Base-by-base conservation (phyloP, 2,888 invertebrate species). In the Lepidonotus clava region DNA sequence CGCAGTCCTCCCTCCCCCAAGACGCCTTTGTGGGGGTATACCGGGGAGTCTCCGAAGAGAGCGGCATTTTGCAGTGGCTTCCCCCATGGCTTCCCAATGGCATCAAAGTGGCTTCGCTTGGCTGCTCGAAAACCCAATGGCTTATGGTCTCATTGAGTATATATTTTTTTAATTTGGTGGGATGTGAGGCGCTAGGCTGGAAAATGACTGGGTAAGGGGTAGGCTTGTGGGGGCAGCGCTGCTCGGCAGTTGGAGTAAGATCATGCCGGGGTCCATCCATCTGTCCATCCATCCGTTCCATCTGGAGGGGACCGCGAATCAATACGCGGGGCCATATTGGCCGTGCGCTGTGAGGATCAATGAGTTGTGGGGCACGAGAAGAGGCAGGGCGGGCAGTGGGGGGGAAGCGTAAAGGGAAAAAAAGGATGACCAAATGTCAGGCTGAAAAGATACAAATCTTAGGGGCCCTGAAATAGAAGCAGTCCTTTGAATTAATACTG, bases 361-460 rank as follows among this genome's bases (percentile, higher is more conserved):
- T 61, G n/a, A n/a, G n/a, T n/a, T 28, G 24, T 28, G 61, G 61
- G 24, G 28, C 61, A 61, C 28, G 61, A 24, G 28, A 61, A n/a
- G n/a, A n/a, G n/a, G 28, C 46, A 46, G 61, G 28, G 61, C n/a
- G 61, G 28, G 28, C 28, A 61, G 11, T 8, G 8, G 61, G 28
- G 8, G 46, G 18, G 8, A n/a, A 18, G 46, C 46, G 28, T 5
- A 28, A 61, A 61, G 24, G 28, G 28, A 61, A 28, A 53, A 53
- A 53, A 61, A 61, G 28, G 28, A 24, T 28, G 28, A 24, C 61
- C 61, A 28, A 61, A 4, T 28, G 61, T n/a, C n/a, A 61, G 61
- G 28, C 61, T 2, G 61, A 61, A 61, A n/a, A 61, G 61, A 61
- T 61, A 61, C 61, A 61, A 61, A 61, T 61, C 61, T 61, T 61